Base-by-base conservation (phyloP, 2,113 vertebrate genomes). In the Heterotis niloticus region DNA sequence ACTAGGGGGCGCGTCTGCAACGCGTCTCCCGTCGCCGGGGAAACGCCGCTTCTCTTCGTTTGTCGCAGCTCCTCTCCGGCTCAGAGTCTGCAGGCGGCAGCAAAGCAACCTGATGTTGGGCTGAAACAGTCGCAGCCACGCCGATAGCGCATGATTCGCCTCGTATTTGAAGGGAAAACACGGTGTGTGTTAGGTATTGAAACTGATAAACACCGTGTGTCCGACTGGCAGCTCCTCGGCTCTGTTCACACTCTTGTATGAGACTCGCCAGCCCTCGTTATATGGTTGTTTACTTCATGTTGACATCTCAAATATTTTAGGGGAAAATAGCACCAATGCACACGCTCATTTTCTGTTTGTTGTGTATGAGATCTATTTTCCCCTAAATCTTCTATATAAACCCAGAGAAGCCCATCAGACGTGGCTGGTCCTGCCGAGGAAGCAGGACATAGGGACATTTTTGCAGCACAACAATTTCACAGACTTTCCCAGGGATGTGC, bases 291-390 rank as follows among this genome's bases (percentile, higher is more conserved):
- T 79, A 81, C 44, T 65, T 80, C 81, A 66, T 87, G 84, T 88
- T 85, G 83, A 88, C 86, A 88, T 85, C 77, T 88, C 72, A 88
- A 88, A 87, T 87, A 87, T 80, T 81, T 85, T 78, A 78, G 77
- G 77, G 65, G 64, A 74, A 83, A 87, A 86, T 83, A 79, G 52
- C 66, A 77, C 77, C 80, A 79, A 81, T 82, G 76, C 57, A 79
- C 62, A 80, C 64, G 64, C 74, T 81, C 81, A 18, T 68, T 81
- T 82, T 78, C 76, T 83, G 86, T 86, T 87, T 86, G 83, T 87
- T 87, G 82, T 86, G 68, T 85, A 83, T 81, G 65, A 83, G 69
- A 79, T 78, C 65, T 81, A 83, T 85, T 88, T 85, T 81, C 76
- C 82, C 84, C 83, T 44, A 84, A 88, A 85, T 85, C 84, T 80